A percentile compares a stretch with the other conserved stretches of the same genome.
phyloP scores from a whole-genome alignment of 2,888 invertebrate genomes.

The Sphaerophoria taeniata region DNA sequence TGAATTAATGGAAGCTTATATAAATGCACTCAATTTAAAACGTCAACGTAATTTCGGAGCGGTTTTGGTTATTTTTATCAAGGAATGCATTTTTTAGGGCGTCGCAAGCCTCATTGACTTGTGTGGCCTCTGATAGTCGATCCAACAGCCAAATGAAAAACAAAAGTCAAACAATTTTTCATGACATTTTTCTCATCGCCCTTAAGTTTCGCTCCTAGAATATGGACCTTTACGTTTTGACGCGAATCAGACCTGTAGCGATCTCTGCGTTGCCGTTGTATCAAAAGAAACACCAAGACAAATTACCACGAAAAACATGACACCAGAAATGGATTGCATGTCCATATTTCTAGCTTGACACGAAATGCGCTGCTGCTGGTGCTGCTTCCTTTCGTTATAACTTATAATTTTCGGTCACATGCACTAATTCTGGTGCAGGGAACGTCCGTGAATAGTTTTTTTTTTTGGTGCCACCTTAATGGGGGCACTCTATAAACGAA shows the following conservation, averaged over 20 bases:
- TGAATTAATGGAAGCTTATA: slow-evolving; percentile 63
- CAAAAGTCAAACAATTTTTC: slow-evolving; percentile 40
- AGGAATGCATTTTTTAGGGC: slow-evolving; percentile 45
- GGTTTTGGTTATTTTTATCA: slow-evolving; percentile 57
- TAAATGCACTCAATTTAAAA: slow-evolving; percentile 68
- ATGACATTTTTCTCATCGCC: slow-evolving; percentile 58
- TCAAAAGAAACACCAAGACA: slow-evolving; percentile 78
- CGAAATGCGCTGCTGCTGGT: slow-evolving; percentile 10
- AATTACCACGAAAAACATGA: slow-evolving; percentile 82
- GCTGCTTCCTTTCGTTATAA: slow-evolving; percentile 16
- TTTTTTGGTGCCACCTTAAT: slow-evolving; percentile 44
- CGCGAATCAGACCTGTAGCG: slow-evolving; percentile 38
- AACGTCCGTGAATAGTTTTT: slow-evolving; percentile 31
- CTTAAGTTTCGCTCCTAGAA: neutral
- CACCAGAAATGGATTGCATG: slow-evolving; percentile 77
- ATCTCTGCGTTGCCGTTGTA: slow-evolving; percentile 58
- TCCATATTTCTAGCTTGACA: slow-evolving; percentile 54
- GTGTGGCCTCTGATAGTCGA: slow-evolving; percentile 52
- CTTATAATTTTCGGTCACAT: slow-evolving; percentile 7
- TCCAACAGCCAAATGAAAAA: slow-evolving; percentile 37
- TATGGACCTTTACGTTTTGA: slow-evolving; percentile 8
- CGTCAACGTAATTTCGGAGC: slow-evolving; percentile 49
- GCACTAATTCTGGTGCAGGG: neutral
- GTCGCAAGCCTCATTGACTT: slow-evolving; percentile 51
- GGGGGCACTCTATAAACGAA: slow-evolving; percentile 66